Evolutionary conservation across 2,888 invertebrate genomes (phyloP).

Genomic region (Apamea crenata): DNA sequence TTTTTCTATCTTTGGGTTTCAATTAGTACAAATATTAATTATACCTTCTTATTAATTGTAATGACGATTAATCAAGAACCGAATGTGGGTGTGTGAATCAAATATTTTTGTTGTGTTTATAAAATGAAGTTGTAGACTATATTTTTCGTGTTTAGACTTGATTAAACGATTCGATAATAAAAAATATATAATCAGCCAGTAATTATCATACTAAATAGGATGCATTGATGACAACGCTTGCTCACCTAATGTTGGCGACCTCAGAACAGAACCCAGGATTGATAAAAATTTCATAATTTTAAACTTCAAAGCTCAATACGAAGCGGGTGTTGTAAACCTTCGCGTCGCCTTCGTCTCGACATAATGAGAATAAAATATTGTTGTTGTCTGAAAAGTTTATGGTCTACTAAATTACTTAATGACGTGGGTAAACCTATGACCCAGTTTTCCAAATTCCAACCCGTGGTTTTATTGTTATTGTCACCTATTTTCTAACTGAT

Average conservation of each 20-base stretch:
- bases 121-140: not conserved
- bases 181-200: not conserved
- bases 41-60: constrained; percentile 10
- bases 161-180: no score
- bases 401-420: constrained; percentile 12
- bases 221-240: not conserved
- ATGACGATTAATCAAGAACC: not conserved
- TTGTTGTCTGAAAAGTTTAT: not conserved
- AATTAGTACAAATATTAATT: constrained; percentile 22
- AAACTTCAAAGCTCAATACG: not conserved
- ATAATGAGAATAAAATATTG: constrained; percentile 6
- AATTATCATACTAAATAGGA: not conserved
- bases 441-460: constrained; percentile 20
- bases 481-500: not conserved
- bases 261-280: not conserved
- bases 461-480: constrained; percentile 16
- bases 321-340: constrained; percentile 1
- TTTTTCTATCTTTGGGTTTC: constrained; percentile 22
- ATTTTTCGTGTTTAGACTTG: not conserved
- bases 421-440: constrained; percentile 28
- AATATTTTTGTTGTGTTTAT: not conserved
- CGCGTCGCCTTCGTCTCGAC: not conserved
- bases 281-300: constrained; percentile 11
- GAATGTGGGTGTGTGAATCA: not conserved
- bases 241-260: constrained; percentile 5